Evolutionary conservation across 2,888 invertebrate genomes (phyloP).

Genomic region (Chaetogeoica ovagalla): DNA sequence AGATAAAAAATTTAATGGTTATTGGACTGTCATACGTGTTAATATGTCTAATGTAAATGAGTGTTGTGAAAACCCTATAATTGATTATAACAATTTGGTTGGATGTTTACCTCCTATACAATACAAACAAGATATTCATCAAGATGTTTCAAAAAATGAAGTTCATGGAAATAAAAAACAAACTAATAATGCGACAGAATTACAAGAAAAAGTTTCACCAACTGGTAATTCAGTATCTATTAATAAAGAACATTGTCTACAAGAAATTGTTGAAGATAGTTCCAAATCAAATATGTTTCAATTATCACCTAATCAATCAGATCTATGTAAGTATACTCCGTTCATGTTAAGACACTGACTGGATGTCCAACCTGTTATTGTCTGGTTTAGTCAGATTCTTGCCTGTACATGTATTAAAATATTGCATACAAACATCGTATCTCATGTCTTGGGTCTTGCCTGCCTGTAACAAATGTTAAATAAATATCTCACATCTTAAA

Average conservation of each 20-base stretch:
- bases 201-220: too few species aligned
- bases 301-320: background rate
- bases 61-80: background rate
- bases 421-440: too few species aligned
- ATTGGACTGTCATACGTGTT: conserved; percentile 41
- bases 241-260: conserved; percentile 1
- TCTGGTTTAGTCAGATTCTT: background rate
- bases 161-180: too few species aligned
- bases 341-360: background rate
- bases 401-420: background rate
- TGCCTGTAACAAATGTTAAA: too few species aligned
- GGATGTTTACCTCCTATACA: conserved; percentile 40
- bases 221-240: background rate
- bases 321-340: conserved; percentile 17
- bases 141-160: background rate
- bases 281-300: background rate
- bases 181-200: too few species aligned
- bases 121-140: background rate
- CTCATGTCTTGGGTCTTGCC: too few species aligned
- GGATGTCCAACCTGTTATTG: background rate
- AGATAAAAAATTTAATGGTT: conserved; percentile 40
- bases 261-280: background rate
- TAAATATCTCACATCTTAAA: too few species aligned
- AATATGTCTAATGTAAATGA: conserved; percentile 3
- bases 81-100: background rate